A percentile compares a stretch with the other conserved stretches of the same genome.
These are phyloP conservation scores for Tribolium castaneum DNA, from an alignment of 1,140 invertebrate genomes.

Conservation along the genomic window DNA sequence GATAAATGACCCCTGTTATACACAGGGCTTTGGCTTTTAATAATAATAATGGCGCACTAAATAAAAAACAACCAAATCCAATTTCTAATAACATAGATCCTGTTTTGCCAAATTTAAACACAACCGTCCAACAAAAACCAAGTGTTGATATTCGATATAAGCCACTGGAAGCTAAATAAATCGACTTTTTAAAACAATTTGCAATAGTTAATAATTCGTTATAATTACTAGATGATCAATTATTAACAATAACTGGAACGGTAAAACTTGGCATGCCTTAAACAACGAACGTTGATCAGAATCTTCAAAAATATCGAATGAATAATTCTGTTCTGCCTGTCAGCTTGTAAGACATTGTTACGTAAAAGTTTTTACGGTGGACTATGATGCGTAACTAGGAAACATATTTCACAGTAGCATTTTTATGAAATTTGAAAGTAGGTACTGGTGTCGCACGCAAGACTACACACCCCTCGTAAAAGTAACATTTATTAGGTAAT, in stretches of 20 bases:
- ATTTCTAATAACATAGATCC: neutral
- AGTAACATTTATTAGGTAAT: constrained; percentile 11
- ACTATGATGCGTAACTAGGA: neutral
- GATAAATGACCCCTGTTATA: constrained; percentile 4
- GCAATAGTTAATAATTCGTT: too few relatives aligned
- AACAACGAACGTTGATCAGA: too few relatives aligned
- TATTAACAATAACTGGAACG: too few relatives aligned
- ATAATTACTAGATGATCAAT: too few relatives aligned
- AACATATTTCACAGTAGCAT: neutral
- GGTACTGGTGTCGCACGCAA: constrained; percentile 12
- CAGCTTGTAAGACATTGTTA: neutral
- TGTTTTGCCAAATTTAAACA: neutral
- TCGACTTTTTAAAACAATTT: too few relatives aligned
- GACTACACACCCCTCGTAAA: constrained; percentile 15
- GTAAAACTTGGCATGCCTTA: too few relatives aligned
- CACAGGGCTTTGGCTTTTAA: constrained; percentile 2
- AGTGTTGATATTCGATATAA: too few relatives aligned
- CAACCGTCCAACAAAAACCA: neutral
- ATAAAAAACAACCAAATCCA: neutral
- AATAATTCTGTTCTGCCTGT: neutral
- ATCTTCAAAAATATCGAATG: too few relatives aligned
- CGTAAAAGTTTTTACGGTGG: neutral
- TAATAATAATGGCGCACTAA: constrained; percentile 3
- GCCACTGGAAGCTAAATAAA: too few relatives aligned
- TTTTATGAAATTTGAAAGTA: constrained; percentile 5